A percentile compares a stretch with the other conserved stretches of the same genome.
These are phyloP conservation scores for Malurus elegans DNA, from an alignment of 2,113 vertebrate genomes.

Conservation along the genomic window DNA sequence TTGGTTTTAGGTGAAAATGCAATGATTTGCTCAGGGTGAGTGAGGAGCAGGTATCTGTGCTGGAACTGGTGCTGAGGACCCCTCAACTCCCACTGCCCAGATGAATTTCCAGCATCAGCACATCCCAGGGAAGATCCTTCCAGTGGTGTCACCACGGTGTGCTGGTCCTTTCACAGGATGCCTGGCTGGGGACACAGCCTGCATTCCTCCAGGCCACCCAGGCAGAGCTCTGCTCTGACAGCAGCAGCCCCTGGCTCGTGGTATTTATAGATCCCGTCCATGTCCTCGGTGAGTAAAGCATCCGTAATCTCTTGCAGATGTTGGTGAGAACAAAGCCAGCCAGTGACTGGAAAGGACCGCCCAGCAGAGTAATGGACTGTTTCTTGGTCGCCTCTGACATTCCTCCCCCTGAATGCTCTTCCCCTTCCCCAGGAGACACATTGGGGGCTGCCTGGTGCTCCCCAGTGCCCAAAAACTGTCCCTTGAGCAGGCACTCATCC, in stretches of 20 bases:
- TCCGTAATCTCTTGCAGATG: constrained; percentile 70
- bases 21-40: not conserved
- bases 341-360: constrained; percentile 28
- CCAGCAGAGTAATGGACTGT: constrained; percentile 19
- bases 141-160: not conserved
- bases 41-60: fast-evolving
- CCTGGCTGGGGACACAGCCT: not conserved
- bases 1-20: not conserved
- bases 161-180: fast-evolving
- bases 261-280: constrained; percentile 52
- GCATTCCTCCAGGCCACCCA: constrained; percentile 56
- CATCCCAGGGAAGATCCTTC: not conserved
- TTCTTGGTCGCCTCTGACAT: constrained; percentile 24
- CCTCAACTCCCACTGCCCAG: not conserved
- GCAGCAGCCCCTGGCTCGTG: not conserved
- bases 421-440: not conserved
- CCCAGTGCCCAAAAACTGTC: not conserved
- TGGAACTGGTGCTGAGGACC: not conserved
- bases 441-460: not conserved
- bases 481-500: not conserved
- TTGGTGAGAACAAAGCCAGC: constrained; percentile 63
- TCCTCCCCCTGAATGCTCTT: not conserved
- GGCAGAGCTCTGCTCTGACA: constrained; percentile 35
- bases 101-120: not conserved
- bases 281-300: constrained; percentile 2